A percentile compares a stretch with the other conserved stretches of the same genome.
Evolutionary conservation across 2,113 vertebrate genomes (phyloP).

Genomic region (Ailurus styani): DNA sequence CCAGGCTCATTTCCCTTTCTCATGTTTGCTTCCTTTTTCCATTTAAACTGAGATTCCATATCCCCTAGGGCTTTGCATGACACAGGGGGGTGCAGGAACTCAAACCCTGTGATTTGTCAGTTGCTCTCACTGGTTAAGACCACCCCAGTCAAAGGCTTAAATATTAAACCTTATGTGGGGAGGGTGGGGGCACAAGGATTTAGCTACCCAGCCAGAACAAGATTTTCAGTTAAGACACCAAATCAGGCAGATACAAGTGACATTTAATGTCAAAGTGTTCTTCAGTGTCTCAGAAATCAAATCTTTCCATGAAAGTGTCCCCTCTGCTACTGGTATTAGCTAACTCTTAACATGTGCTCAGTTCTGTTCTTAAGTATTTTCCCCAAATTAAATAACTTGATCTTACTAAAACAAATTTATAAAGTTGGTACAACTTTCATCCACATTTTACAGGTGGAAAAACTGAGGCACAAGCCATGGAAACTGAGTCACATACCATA

Average conservation of each 20-base stretch:
- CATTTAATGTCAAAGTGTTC: neutral
- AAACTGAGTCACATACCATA: neutral
- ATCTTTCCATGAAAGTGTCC: neutral
- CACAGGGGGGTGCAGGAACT: neutral
- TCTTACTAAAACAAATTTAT: neutral
- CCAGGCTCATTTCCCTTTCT: neutral
- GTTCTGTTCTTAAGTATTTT: neutral
- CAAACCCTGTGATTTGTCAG: neutral
- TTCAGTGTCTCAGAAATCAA: neutral
- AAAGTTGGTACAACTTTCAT: neutral
- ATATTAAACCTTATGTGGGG: neutral
- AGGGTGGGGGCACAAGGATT: too few relatives aligned
- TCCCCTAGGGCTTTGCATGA: neutral
- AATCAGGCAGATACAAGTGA: neutral
- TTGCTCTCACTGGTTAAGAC: neutral
- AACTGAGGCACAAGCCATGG: neutral
- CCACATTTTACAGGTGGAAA: neutral
- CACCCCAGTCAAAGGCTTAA: neutral
- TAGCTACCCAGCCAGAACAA: neutral
- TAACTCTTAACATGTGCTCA: neutral
- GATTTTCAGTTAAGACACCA: neutral
- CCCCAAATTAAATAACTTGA: neutral
- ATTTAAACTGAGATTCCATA: neutral
- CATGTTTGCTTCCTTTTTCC: neutral
- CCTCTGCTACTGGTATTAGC: neutral